Percentiles rank a stretch among this genome's conserved stretches.
phyloP scores from a whole-genome alignment of 2,113 vertebrate genomes.

The Eretmodus cyanostictus region DNA sequence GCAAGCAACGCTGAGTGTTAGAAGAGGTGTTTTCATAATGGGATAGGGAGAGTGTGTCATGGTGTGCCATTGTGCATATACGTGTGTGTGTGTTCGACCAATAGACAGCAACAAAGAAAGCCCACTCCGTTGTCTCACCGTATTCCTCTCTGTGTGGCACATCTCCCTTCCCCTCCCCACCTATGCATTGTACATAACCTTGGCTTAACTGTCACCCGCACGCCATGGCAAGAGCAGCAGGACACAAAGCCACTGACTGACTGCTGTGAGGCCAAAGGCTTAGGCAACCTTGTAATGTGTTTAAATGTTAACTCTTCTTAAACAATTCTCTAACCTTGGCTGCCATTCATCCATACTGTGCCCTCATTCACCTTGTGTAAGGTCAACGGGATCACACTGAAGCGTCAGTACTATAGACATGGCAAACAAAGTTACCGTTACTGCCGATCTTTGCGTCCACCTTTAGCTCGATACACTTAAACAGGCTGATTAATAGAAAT shows the following conservation, averaged over 20 bases:
- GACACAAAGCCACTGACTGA: not conserved
- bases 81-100: not conserved
- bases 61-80: not conserved
- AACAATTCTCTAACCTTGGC: conserved; percentile 11
- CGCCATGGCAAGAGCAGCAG: not conserved
- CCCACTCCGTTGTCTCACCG: not conserved
- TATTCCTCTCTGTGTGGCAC: not conserved
- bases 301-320: conserved; percentile 30
- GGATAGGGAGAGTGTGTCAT: not conserved
- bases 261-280: conserved; percentile 16
- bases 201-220: not conserved
- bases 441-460: not conserved
- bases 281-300: not conserved
- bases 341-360: not conserved
- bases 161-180: not conserved
- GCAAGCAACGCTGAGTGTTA: not conserved
- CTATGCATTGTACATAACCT: not conserved
- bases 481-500: not conserved
- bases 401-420: not conserved
- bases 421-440: not conserved
- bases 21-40: conserved; percentile 32
- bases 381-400: not conserved
- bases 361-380: not conserved
- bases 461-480: not conserved
- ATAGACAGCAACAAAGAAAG: not conserved